phyloP scores from a whole-genome alignment of 2,113 vertebrate species.

The Oceanites oceanicus region DNA sequence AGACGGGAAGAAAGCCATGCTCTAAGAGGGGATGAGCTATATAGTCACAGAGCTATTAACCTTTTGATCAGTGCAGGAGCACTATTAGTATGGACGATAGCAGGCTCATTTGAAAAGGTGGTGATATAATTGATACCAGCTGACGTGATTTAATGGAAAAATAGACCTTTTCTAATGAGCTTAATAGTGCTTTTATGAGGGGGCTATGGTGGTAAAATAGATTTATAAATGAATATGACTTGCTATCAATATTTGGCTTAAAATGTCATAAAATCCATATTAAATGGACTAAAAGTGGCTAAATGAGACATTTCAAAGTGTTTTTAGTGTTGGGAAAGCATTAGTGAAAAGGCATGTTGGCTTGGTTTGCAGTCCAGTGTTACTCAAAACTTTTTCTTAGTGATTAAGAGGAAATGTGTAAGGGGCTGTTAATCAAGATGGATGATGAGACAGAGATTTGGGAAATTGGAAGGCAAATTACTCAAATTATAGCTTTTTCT shows the following conservation, averaged over 20 bases:
- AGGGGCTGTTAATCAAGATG: not conserved
- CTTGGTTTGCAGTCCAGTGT: not conserved
- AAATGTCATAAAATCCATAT: conserved; percentile 12
- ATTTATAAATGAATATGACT: not conserved
- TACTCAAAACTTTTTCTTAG: not conserved
- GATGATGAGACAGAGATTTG: not conserved
- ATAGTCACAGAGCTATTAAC: not conserved
- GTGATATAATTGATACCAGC: not conserved
- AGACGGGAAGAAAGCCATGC: not conserved
- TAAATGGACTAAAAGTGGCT: not conserved
- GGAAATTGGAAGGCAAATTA: not conserved
- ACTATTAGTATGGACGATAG: not conserved
- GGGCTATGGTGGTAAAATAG: not conserved
- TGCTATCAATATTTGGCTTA: conserved; percentile 20
- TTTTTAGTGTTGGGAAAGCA: not conserved
- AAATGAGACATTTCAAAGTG: conserved; percentile 13
- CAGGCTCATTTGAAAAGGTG: not conserved
- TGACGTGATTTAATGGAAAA: conserved; percentile 6
- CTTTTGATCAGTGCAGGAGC: not conserved
- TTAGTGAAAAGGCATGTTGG: not conserved
- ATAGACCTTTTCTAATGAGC: conserved; percentile 13
- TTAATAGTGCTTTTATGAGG: conserved; percentile 22
- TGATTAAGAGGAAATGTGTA: not conserved
- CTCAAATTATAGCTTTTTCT: not conserved
- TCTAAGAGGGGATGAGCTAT: not conserved